A percentile compares a stretch with the other conserved stretches of the same genome.
phyloP scores from a whole-genome alignment of 1,140 invertebrate genomes.

The Sitodiplosis mosellana region DNA sequence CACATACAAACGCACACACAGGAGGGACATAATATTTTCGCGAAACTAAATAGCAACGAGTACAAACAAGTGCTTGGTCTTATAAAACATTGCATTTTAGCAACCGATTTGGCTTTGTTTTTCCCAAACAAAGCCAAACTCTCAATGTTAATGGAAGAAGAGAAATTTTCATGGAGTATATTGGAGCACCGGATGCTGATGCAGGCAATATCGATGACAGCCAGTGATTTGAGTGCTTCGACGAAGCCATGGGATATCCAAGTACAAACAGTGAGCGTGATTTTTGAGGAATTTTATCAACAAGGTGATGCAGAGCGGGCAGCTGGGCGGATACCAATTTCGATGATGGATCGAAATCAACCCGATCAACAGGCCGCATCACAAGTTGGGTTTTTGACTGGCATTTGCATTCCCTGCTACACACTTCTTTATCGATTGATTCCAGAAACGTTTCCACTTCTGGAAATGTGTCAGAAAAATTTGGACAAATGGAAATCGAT shows the following conservation, averaged over 20 bases:
- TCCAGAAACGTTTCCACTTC: slow-evolving; percentile 48
- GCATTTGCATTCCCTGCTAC: slow-evolving; percentile 70
- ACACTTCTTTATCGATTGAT: slow-evolving; percentile 43
- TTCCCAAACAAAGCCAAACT: slow-evolving; percentile 55
- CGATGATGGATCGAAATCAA: slow-evolving; percentile 68
- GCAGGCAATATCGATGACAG: slow-evolving; percentile 62
- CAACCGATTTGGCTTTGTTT: slow-evolving; percentile 65
- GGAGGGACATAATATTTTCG: slow-evolving; percentile 68
- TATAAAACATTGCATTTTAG: slow-evolving; percentile 65
- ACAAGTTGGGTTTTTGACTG: slow-evolving; percentile 57
- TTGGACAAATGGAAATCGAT: slow-evolving; percentile 4
- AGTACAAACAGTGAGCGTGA: slow-evolving; percentile 57
- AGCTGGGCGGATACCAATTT: slow-evolving; percentile 46
- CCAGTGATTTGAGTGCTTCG: slow-evolving; percentile 63
- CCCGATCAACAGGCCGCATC: slow-evolving; percentile 50
- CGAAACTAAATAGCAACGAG: slow-evolving; percentile 46
- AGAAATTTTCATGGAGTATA: slow-evolving; percentile 40
- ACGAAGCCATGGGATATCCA: slow-evolving; percentile 74
- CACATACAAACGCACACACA: too few relatives aligned
- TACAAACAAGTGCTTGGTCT: slow-evolving; percentile 58
- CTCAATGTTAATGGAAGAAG: slow-evolving; percentile 32
- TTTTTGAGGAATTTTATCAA: slow-evolving; percentile 74
- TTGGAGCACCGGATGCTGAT: slow-evolving; percentile 41
- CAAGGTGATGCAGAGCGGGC: slow-evolving; percentile 57
- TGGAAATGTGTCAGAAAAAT: slow-evolving; percentile 34